Evolutionary conservation across 2,888 invertebrate genomes (phyloP).

Genomic region (Pherbina coryleti): DNA sequence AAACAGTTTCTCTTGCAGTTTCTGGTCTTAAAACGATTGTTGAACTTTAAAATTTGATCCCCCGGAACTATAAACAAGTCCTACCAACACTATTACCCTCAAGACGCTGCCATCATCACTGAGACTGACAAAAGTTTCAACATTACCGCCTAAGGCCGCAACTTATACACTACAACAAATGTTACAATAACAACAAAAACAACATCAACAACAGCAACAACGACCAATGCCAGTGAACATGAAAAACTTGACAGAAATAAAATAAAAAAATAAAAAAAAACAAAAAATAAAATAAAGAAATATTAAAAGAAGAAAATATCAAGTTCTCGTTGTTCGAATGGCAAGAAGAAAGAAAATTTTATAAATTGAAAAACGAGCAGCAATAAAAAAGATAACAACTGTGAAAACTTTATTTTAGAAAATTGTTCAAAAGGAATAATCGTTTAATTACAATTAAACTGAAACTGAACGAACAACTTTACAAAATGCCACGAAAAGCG

Average conservation of each 20-base stretch:
- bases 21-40: no score
- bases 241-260: background rate
- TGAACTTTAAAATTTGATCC: no score
- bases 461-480: constrained; percentile 36
- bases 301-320: background rate
- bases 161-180: background rate
- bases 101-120: no score
- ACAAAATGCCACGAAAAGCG: background rate
- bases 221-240: background rate
- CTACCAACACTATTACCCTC: no score
- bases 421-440: constrained; percentile 45
- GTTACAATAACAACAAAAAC: background rate
- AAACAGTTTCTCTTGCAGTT: no score
- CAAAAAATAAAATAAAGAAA: background rate
- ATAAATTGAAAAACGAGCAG: background rate
- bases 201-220: background rate
- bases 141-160: constrained; percentile 1
- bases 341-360: background rate
- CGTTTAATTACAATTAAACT: constrained; percentile 49
- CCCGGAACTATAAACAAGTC: no score
- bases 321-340: no score
- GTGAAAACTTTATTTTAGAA: constrained; percentile 33
- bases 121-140: background rate
- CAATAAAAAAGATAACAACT: constrained; percentile 21
- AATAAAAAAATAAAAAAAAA: background rate